These are phyloP conservation scores for Caranx ignobilis DNA, from an alignment of 2,113 vertebrate genomes.

Conservation along the genomic window DNA sequence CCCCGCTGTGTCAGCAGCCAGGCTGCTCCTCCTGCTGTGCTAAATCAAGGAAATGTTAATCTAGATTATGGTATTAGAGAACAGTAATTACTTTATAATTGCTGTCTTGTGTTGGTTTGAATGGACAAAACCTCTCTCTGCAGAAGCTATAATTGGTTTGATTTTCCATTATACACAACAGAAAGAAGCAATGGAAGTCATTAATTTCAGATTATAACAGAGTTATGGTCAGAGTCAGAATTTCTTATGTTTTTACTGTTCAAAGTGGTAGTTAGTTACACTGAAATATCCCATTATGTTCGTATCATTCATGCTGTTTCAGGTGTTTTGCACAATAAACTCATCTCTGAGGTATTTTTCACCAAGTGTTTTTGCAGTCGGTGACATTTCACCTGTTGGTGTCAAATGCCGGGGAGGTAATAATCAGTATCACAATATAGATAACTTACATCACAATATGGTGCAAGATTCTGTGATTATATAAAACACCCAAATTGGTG, in stretches of 20 bases:
- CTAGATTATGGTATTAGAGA: conserved; percentile 42
- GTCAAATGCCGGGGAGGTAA: too few relatives aligned
- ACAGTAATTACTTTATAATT: conserved; percentile 40
- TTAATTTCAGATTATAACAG: conserved; percentile 15
- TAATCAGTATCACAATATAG: too few relatives aligned
- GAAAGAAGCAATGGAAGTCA: conserved; percentile 7
- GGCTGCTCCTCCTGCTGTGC: conserved; percentile 26
- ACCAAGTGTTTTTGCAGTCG: too few relatives aligned
- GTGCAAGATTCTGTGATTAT: not conserved
- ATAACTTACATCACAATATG: not conserved
- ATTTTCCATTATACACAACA: conserved; percentile 16
- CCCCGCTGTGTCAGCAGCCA: conserved; percentile 40
- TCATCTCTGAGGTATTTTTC: too few relatives aligned
- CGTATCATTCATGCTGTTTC: not conserved
- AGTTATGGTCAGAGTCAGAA: not conserved
- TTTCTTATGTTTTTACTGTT: not conserved
- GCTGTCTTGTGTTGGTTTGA: conserved; percentile 18
- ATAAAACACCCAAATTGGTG: too few relatives aligned
- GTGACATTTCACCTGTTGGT: not conserved
- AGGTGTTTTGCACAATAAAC: too few relatives aligned
- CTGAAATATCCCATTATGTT: not conserved
- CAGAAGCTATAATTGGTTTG: conserved; percentile 21
- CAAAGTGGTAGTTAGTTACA: not conserved
- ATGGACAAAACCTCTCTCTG: conserved; percentile 13
- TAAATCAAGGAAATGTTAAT: conserved; percentile 32